Base-by-base conservation (phyloP, 1,140 invertebrate genomes). In the Rhynchophorus ferrugineus region DNA sequence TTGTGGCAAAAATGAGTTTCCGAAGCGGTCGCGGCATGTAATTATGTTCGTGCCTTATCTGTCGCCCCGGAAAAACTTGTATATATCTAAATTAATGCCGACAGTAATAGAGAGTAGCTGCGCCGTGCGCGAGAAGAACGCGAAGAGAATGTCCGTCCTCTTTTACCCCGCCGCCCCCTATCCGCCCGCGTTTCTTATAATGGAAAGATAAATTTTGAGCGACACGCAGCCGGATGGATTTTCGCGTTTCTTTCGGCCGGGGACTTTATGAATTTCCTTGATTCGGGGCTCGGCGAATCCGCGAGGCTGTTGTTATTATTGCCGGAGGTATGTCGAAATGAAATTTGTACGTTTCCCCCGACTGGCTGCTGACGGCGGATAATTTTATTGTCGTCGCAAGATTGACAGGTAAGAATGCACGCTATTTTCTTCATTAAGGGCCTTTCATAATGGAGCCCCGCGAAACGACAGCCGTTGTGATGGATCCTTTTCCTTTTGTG, bases 21-120 rank as follows among this genome's bases (percentile, higher is more conserved):
- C 44, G 44, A 44, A 54, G 52, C 48, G 44, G 48, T 44, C 41
- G 44, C 44, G 36, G 49, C 44, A 49, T 56, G 53, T 47, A 59
- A 56, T 59, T 58, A 58, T 44, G 56, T 58, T 58, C 53, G 43
- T 56, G 52, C 37, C 45, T 45, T 49, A 54, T 58, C 51, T 54
- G 44, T 33, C 5, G 49, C 24, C 21, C 47, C 52, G 43, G 47
- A 52, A 56, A 39, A 51, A 59, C 49, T 51, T 37, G 37, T 44
- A 43, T 59, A 59, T 46, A 56, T 59, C 49, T 56, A 39, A 59
- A 59, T 59, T 59, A 59, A 52, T 47, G 44, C 50, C 54, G 57
- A 56, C 57, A 59, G 53, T 56, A 56, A 59, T 59, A 54, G 45
- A n/a, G n/a, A 48, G 49, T 49, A 56, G 47, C 53, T 48, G 45